Conservation (phyloP, 2,888 invertebrate genomes). For the Cryptocephalus primarius region DNA sequence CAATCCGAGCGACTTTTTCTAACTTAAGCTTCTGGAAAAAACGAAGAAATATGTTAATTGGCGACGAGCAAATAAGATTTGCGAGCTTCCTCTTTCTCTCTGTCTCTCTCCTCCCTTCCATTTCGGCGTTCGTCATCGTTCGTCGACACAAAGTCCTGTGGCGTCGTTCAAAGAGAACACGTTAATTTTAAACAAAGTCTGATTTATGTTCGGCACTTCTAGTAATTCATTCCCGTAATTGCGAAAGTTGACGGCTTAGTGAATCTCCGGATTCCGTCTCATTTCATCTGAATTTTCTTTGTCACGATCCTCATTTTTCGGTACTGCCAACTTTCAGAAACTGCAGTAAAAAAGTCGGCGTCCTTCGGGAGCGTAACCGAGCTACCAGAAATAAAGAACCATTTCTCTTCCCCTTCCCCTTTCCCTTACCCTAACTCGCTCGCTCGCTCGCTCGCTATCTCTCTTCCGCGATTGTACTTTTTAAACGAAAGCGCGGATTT, state of each 20-base stretch:
- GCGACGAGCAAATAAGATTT: too few species aligned
- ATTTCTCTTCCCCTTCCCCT: slow-evolving; percentile 19
- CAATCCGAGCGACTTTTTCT: too few species aligned
- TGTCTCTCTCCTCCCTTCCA: too few species aligned
- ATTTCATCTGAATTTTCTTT: slow-evolving; percentile 33
- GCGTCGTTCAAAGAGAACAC: too few species aligned
- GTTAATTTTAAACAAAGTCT: slow-evolving; percentile 15
- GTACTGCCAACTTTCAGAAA: slow-evolving; percentile 27
- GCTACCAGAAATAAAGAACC: slow-evolving; percentile 26
- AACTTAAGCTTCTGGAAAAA: too few species aligned
- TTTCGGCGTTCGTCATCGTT: too few species aligned
- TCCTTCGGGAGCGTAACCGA: slow-evolving; percentile 27
- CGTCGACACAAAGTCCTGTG: too few species aligned
- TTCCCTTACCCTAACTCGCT: too few species aligned
- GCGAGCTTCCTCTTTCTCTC: too few species aligned
- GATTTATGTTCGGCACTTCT: slow-evolving; percentile 24
- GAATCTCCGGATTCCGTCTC: slow-evolving; percentile 29
- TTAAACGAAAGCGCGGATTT: slow-evolving; percentile 21
- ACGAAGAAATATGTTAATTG: too few species aligned
- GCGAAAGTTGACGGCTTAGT: slow-evolving; percentile 31
- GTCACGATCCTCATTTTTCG: slow-evolving; percentile 31
- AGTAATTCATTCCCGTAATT: slow-evolving; percentile 32
- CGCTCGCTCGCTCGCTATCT: too few species aligned
- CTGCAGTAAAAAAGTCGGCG: slow-evolving; percentile 31
- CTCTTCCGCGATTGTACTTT: slow-evolving; percentile 6